phyloP scores from a whole-genome alignment of 2,888 invertebrate genomes.

The Pollenia angustigena region DNA sequence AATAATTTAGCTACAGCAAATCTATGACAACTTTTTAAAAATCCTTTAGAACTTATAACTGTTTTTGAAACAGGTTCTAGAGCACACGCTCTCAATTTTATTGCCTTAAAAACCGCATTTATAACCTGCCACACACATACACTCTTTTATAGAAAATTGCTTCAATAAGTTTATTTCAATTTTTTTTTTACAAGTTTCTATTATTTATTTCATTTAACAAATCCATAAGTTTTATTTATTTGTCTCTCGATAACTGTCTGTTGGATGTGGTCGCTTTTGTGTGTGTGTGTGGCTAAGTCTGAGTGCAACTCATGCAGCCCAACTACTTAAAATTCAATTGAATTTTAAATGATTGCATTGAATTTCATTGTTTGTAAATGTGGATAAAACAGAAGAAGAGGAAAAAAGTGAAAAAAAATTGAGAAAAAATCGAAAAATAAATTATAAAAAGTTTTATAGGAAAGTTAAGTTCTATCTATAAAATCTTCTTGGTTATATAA shows the following conservation, averaged over 20 bases:
- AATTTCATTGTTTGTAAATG: constrained; percentile 82
- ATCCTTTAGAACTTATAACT: neutral
- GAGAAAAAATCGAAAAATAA: constrained; percentile 18
- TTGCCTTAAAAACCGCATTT: constrained; percentile 46
- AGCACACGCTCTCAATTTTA: constrained; percentile 67
- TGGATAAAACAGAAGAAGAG: constrained; percentile 68
- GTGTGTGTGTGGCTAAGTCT: neutral
- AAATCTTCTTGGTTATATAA: neutral
- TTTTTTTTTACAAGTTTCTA: constrained; percentile 55
- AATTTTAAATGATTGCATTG: constrained; percentile 81
- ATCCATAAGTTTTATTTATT: constrained; percentile 63
- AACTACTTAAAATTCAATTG: constrained; percentile 82
- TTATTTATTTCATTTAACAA: constrained; percentile 60
- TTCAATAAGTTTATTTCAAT: neutral
- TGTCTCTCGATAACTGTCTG: constrained; percentile 35
- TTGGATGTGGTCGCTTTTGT: neutral
- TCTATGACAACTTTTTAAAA: neutral
- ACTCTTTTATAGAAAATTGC: constrained; percentile 1
- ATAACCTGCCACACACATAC: constrained; percentile 56
- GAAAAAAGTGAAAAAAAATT: constrained; percentile 12
- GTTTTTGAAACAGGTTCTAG: constrained; percentile 19
- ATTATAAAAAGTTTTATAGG: neutral
- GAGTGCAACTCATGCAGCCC: constrained; percentile 29
- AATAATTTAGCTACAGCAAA: too few relatives aligned
- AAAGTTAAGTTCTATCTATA: neutral